A percentile compares a stretch with the other conserved stretches of the same genome.
These are phyloP conservation scores for Tetragonula carbonaria DNA, from an alignment of 2,888 invertebrate species.

Conservation along the genomic window DNA sequence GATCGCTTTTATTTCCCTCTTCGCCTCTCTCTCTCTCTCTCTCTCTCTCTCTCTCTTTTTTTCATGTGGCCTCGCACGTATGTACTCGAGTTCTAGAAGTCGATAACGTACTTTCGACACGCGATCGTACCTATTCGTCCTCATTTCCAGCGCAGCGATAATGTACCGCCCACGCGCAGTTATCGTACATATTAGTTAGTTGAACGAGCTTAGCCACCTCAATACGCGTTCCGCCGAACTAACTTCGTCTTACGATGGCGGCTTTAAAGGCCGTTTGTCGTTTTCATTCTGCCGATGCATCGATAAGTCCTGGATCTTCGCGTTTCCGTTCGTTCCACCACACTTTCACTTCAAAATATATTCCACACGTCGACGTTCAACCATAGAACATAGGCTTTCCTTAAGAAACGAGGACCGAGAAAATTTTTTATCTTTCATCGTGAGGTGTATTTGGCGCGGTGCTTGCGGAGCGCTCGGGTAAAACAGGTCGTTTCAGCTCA, in stretches of 20 bases:
- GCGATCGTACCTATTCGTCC: conserved; percentile 64
- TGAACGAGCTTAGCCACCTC: conserved; percentile 51
- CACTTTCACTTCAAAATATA: background rate
- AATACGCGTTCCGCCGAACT: conserved; percentile 10
- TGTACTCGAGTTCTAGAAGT: conserved; percentile 38
- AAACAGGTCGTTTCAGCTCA: background rate
- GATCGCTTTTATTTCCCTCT: background rate
- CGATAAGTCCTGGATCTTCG: background rate
- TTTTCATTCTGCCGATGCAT: background rate
- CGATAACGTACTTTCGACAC: conserved; percentile 59
- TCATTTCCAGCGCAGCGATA: conserved; percentile 55
- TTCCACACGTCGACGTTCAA: no score
- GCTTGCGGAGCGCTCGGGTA: background rate
- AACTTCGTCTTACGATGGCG: conserved; percentile 22
- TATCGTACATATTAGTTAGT: conserved; percentile 60
- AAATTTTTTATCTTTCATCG: background rate
- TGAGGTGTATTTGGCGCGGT: background rate
- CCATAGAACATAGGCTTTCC: no score
- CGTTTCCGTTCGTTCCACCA: background rate
- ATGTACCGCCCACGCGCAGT: conserved; percentile 44
- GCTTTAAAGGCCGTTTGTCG: conserved; percentile 18
- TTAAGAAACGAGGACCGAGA: background rate
- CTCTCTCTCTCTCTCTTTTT: background rate
- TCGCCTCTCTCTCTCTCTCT: background rate
- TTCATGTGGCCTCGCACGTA: background rate